Conservation (phyloP, 2,113 vertebrate genomes). For the Alces alces region DNA sequence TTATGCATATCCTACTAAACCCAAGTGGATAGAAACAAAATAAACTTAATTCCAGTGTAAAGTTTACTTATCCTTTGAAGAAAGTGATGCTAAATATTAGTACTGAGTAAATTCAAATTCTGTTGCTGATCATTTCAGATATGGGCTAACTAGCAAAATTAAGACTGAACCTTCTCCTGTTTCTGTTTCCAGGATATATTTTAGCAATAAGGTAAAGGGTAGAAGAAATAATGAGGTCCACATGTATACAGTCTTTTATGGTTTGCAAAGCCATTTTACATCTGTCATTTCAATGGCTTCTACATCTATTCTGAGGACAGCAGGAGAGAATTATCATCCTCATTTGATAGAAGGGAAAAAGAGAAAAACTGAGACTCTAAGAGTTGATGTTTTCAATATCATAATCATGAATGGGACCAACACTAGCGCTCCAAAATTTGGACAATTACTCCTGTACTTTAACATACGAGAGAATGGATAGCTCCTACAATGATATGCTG, state of each 20-base stretch:
- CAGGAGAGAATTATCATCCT: background rate
- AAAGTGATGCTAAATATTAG: slow-evolving; percentile 54
- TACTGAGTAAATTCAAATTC: slow-evolving; percentile 22
- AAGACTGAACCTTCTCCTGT: background rate
- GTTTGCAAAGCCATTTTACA: background rate
- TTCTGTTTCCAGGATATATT: background rate
- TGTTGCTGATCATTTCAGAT: slow-evolving; percentile 6
- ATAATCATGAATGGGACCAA: background rate
- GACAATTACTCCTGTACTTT: background rate
- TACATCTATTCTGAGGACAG: background rate
- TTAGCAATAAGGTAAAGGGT: background rate
- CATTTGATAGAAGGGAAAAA: background rate
- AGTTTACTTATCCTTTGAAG: slow-evolving; percentile 61
- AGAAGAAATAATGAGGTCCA: background rate
- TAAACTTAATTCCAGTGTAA: slow-evolving; percentile 46
- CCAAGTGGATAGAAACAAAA: slow-evolving; percentile 61
- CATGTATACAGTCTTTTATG: background rate
- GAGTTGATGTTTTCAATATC: background rate
- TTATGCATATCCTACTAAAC: slow-evolving; percentile 59
- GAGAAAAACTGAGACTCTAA: background rate
- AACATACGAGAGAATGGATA: background rate
- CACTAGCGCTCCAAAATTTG: background rate
- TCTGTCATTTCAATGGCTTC: background rate
- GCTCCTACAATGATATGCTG: background rate
- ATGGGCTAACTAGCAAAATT: background rate